Base-by-base conservation (phyloP, 2,113 vertebrate genomes). In the Pangasianodon hypophthalmus region DNA sequence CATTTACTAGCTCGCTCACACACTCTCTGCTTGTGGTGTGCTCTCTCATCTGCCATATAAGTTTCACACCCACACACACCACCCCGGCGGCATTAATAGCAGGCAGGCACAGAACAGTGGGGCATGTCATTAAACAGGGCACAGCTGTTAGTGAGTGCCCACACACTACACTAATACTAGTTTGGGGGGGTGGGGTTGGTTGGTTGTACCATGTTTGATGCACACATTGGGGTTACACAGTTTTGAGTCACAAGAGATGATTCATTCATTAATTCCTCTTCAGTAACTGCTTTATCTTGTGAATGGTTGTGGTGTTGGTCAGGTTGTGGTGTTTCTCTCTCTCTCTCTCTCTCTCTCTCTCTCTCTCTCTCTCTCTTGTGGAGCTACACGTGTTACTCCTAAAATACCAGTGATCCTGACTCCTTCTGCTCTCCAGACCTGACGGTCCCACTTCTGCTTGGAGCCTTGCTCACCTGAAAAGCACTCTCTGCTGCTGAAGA, bases 61-160 rank as follows among this genome's bases (percentile, higher is more conserved):
- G 89, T 84, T 87, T 87, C 77, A 71, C 75, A 90, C 89, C 46
- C 85, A 90, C 89, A 60, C 88, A 88, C 86, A 52, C 86, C 82
- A 69, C 83, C 44, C 60, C 50, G 16, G 64, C 58, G 79, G 83
- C 86, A 92, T 89, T 87, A 91, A 91, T 91, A 62, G 71, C 85
- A 88, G 75, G 26, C 88, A 62, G 46, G 16, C 89, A 71, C 82
- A 84, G 67, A 84, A 89, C 84, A 77, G 62, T 79, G 89, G 87
- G 86, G 86, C 89, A 75, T 13, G 11, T 88, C 58, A 85, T 52
- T 87, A 88, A 69, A 79, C 7, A 13, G 52, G 82, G 88, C 73
- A 82, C 91, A 93, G 91, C 91, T 93, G 91, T 89, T 88, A 44
- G n/a, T 69, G 83, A 69, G 62, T 86, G 87, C 87, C 90, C 89